Base-by-base conservation (phyloP, 1,140 invertebrate genomes). In the Charaxes varanes region DNA sequence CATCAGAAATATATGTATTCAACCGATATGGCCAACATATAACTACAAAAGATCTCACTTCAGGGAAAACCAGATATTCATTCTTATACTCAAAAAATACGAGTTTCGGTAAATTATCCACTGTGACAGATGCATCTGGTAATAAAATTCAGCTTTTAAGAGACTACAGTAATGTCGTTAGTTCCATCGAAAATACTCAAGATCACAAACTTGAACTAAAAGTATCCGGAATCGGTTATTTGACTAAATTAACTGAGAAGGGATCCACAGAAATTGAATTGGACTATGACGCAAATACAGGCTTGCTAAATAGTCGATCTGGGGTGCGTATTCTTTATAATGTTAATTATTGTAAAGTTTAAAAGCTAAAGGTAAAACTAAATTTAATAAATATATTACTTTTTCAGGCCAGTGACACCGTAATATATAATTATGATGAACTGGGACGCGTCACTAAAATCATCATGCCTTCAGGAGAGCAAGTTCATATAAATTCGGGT, bases 21-120 rank as follows among this genome's bases (percentile, higher is more conserved):
- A 95, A 95, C 80, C 87, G 93, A 6, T 97, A 97, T 65, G 97
- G 97, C 0, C 96, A 98, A 77, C 97, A 99, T 72, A 92, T 95
- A 11, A 91, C 92, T 2, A 98, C 97, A 0, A 94, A 94, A 71
- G 95, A 97, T 77, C 86, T 98, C 22, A 93, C 96, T 21, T 97
- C 96, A 0, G 94, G 94, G 13, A 94, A 95, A 84, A 93, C 92
- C 0, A 89, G 95, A 60, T 98, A 98, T 73, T 94, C 94, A 14
- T 99, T 98, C 85, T 87, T 97, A 1, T 99, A 99, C 80, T 97
- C 93, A 10, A 97, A 98, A 69, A 98, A 98, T 62, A 97, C 96
- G 1, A 96, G 94, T 64, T 97, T 97, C 62, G 97, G 97, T 0
- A 96, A 96, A 72, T 84, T 99, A 11, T 95, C 92, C 1, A 95